phyloP scores from a whole-genome alignment of 2,888 invertebrate genomes.

The Galeruca laticollis region DNA sequence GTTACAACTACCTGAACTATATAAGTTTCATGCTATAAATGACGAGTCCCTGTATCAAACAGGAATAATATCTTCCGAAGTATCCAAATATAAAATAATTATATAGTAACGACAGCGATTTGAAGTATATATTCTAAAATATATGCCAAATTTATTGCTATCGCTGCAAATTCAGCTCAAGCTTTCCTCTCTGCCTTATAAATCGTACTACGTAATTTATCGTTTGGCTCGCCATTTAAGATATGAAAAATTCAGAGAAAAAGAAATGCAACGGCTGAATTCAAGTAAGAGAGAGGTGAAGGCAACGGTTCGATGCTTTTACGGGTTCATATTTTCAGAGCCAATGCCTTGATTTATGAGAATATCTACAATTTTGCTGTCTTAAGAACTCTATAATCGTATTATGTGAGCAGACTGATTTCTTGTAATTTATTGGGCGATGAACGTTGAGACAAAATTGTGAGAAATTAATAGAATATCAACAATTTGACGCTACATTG shows the following conservation, averaged over 20 bases:
- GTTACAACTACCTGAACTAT: too few species aligned
- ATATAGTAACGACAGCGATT: conserved; percentile 1
- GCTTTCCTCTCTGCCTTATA: conserved; percentile 24
- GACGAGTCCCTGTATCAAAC: neutral
- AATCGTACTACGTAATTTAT: conserved; percentile 40
- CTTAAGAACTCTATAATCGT: conserved; percentile 28
- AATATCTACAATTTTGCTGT: conserved; percentile 30
- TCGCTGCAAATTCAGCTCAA: conserved; percentile 30
- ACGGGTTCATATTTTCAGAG: conserved; percentile 29
- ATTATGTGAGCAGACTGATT: conserved; percentile 6
- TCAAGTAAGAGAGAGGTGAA: conserved; percentile 10
- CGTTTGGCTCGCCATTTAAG: conserved; percentile 35
- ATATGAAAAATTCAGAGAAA: conserved; percentile 38
- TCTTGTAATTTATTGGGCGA: too few species aligned
- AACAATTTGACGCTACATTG: too few species aligned
- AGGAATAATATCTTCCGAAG: neutral
- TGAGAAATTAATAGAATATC: too few species aligned
- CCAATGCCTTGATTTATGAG: conserved; percentile 34
- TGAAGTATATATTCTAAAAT: conserved; percentile 12
- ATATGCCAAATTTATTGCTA: conserved; percentile 34
- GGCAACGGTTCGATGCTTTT: conserved; percentile 24
- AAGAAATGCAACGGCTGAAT: conserved; percentile 25
- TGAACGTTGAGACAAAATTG: too few species aligned
- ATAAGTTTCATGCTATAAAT: neutral
- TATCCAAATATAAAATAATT: conserved; percentile 18